Evolutionary conservation across 2,113 vertebrate genomes (phyloP).

Genomic region (Axis porcinus): DNA sequence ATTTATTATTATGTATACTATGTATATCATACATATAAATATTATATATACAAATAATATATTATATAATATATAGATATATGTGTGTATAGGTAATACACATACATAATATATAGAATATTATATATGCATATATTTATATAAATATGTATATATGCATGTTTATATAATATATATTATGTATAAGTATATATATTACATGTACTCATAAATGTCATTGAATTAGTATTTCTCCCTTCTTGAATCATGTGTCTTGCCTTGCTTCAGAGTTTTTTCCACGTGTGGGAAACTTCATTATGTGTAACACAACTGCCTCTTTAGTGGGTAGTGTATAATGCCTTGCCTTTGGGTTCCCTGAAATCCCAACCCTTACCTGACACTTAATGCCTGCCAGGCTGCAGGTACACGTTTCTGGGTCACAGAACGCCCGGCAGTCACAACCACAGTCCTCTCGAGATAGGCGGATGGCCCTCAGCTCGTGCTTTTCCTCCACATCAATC

Average conservation of each 20-base stretch:
- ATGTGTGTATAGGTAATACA: neutral
- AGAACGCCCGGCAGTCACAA: slow-evolving; percentile 96
- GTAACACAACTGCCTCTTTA: neutral
- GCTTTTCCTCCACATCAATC: slow-evolving; percentile 98
- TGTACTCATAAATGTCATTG: neutral
- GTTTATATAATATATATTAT: neutral
- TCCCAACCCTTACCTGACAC: slow-evolving; percentile 89
- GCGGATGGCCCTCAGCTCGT: slow-evolving; percentile 94
- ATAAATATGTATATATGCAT: neutral
- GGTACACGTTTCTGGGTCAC: slow-evolving; percentile 97
- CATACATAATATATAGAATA: neutral
- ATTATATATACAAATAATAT: neutral
- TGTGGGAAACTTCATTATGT: neutral
- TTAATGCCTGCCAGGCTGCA: slow-evolving; percentile 98
- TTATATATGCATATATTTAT: neutral
- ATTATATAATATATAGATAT: neutral
- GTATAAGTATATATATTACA: neutral
- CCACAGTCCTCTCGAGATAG: slow-evolving; percentile 97
- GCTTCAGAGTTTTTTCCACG: neutral
- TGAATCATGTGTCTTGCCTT: neutral
- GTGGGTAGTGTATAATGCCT: neutral
- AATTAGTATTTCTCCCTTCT: neutral
- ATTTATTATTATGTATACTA: neutral
- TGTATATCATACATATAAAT: neutral
- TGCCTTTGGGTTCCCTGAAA: neutral